Base-by-base conservation (phyloP, 2,888 invertebrate species). In the Synanthedon tipuliformis region DNA sequence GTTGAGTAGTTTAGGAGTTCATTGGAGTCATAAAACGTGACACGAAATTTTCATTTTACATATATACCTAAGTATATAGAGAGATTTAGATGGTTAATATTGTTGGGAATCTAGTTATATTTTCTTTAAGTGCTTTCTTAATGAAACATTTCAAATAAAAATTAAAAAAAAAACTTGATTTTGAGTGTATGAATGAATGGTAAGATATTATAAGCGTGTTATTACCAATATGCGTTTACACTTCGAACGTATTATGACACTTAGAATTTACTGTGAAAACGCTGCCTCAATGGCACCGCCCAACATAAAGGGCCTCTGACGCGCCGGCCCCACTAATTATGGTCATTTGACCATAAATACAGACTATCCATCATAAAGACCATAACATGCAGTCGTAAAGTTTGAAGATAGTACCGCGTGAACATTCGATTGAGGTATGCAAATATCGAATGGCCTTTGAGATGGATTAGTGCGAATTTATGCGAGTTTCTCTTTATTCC, bases 341-440 rank as follows among this genome's bases (percentile, higher is more conserved):
- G 69, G 69, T 70, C 71, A 78, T 81, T 78, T 71, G 69, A 65
- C 69, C 78, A 77, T 81, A 81, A 82, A 82, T 68, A 69, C 70
- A 68, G 74, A 71, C 73, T 80, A 81, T 82, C 72, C 72, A 79
- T 82, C 82, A 81, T 84, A 84, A 84, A 82, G 64, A 61, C 71
- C 73, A 78, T 80, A 80, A 81, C 78, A 76, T 56, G 65, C 61
- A 68, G 68, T 70, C 72, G 68, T 81, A 82, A 82, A 70, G 59
- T 56, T 54, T 57, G 62, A 58, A 55, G 58, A 61, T 56, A 60
- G 62, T 59, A 57, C 59, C 58, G 56, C 53, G 60, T 60, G 60
- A 57, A 64, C 51, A 52, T 51, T 61, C 58, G 58, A 61, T 61
- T 54, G 58, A 62, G 56, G 53, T 63, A 71, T 73, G 78, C 77